A percentile compares a stretch with the other conserved stretches of the same genome.
These are phyloP conservation scores for Notolabrus celidotus DNA, from an alignment of 2,797 vertebrate species.

Conservation along the genomic window DNA sequence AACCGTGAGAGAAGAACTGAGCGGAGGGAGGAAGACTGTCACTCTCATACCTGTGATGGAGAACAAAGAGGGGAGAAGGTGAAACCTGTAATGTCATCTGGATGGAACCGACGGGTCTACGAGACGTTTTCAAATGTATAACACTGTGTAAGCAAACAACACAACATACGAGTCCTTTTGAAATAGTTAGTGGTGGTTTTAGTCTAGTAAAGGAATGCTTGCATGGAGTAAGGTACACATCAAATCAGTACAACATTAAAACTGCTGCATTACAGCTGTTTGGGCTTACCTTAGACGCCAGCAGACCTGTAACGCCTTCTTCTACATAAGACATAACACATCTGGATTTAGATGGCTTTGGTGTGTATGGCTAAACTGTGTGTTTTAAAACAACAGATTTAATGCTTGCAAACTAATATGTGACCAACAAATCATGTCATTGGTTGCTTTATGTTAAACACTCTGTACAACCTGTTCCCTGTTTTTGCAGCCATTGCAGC, in stretches of 20 bases:
- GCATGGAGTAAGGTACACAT: not conserved
- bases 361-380: not conserved
- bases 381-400: not conserved
- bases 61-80: not conserved
- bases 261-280: not conserved
- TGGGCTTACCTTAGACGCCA: not conserved
- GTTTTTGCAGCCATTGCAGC: slow-evolving; percentile 58
- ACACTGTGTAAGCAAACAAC: slow-evolving; percentile 55
- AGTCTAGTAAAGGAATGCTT: not conserved
- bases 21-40: not conserved
- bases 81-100: slow-evolving; percentile 8
- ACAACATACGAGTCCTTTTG: not conserved
- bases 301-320: slow-evolving; percentile 27
- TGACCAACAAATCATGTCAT: not conserved
- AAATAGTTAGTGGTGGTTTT: not conserved
- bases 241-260: not conserved
- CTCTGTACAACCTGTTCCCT: not conserved
- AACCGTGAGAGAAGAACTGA: not conserved
- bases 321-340: slow-evolving; percentile 23
- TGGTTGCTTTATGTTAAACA: not conserved
- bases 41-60: slow-evolving; percentile 13
- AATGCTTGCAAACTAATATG: not conserved
- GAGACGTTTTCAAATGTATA: slow-evolving; percentile 64
- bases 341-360: slow-evolving; percentile 45
- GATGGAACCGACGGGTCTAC: slow-evolving; percentile 64